These are phyloP conservation scores for Parus major DNA, from an alignment of 2,113 vertebrate species.

Conservation along the genomic window DNA sequence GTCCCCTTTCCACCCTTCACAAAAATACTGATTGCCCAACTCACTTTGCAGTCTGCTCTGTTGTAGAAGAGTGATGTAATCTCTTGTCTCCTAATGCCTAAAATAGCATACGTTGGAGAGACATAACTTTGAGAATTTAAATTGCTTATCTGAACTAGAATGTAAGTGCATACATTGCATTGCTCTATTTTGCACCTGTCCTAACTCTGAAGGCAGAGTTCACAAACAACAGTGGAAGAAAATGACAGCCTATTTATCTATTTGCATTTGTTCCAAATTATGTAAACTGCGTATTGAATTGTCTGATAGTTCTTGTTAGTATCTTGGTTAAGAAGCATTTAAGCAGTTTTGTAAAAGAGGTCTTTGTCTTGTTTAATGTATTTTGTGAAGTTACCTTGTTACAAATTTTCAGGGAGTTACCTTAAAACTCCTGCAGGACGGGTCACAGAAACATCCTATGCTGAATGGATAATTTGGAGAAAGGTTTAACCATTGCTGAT, in stretches of 20 bases:
- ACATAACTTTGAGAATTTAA: not conserved
- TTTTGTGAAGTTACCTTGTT: not conserved
- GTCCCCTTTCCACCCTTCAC: not conserved
- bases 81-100: not conserved
- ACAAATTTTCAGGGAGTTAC: not conserved
- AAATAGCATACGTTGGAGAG: not conserved
- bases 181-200: constrained; percentile 1
- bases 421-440: not conserved
- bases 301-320: not conserved
- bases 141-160: not conserved
- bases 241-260: not conserved
- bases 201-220: not conserved
- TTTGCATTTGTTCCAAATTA: constrained; percentile 6
- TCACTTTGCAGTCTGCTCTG: not conserved
- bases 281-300: not conserved
- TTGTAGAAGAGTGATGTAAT: not conserved
- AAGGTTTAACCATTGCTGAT: not conserved
- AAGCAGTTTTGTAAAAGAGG: not conserved
- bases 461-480: not conserved
- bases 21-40: not conserved
- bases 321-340: not conserved
- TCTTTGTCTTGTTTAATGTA: not conserved
- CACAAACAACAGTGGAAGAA: not conserved
- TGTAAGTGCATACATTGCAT: not conserved
- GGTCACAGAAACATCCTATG: not conserved